Base-by-base conservation (phyloP, 2,888 invertebrate genomes). In the Clitarchus hookeri region DNA sequence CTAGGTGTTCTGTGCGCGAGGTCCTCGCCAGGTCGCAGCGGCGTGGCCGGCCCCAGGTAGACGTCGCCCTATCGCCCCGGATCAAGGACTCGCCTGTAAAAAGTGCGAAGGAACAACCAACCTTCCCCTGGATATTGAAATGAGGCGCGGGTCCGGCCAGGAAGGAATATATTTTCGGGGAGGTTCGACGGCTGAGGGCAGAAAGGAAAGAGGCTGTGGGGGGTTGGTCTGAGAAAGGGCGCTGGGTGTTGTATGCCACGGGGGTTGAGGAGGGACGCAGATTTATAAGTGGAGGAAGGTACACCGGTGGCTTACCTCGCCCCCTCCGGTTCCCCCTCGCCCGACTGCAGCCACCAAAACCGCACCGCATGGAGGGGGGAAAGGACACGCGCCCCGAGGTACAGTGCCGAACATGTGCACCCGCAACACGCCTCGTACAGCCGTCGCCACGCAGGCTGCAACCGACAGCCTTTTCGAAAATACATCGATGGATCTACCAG, bases 241-340 rank as follows among this genome's bases (percentile, higher is more conserved):
- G 2, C 11, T 48, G 8, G 48, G 16, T 48, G 48, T 48, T 48
- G 65, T 65, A 6, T 0, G 1, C 16, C 65, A 3, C 65, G n/a
- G n/a, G 65, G n/a, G 65, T 36, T 36, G 65, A 1, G n/a, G 65
- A 65, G 65, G 36, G n/a, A 65, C 65, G 19, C 65, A 65, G 65
- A 65, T 65, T 65, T 65, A 65, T 65, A 65, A 48, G 48, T 48
- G 48, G 48, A 48, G 48, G 48, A 48, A 65, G 65, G 65, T 23
- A 65, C n/a, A 65, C 65, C 65, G 65, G 65, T 65, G 65, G 65
- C 65, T n/a, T 23, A 65, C 65, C 65, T n/a, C 65, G 11, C 86
- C 84, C 26, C 25, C 26, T 83, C 84, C 85, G 85, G 85, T 84
- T 87, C 87, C 85, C 86, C 87, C 83, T 87, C 85, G 84, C 85